A percentile compares a stretch with the other conserved stretches of the same genome.
phyloP scores from a whole-genome alignment of 2,888 invertebrate species.

The Arctia plantaginis region DNA sequence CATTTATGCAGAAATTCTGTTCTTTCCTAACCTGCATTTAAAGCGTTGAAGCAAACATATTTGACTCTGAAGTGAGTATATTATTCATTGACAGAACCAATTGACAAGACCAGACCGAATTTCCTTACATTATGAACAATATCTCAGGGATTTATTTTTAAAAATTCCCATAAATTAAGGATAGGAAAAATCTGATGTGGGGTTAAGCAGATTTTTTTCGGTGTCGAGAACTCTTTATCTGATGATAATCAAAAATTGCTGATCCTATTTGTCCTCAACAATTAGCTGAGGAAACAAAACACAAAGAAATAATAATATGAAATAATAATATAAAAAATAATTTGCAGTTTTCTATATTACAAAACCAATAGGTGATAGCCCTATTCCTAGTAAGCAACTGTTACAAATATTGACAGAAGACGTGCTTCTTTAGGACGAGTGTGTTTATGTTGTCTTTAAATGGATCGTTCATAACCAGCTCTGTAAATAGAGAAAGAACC shows the following conservation, averaged over 20 bases:
- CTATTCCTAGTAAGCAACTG: constrained; percentile 33
- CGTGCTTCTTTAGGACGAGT: constrained; percentile 30
- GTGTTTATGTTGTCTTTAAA: constrained; percentile 32
- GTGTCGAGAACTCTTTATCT: background rate
- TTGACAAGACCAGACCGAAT: too few relatives aligned
- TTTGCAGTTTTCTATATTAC: background rate
- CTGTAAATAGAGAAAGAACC: constrained; percentile 15
- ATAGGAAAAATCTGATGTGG: too few relatives aligned
- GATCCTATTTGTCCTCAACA: background rate
- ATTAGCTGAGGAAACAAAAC: background rate
- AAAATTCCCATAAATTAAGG: too few relatives aligned
- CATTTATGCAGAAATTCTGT: background rate
- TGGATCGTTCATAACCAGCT: constrained; percentile 30
- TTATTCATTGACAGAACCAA: background rate
- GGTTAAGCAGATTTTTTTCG: too few relatives aligned
- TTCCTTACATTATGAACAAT: too few relatives aligned
- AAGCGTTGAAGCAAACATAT: background rate
- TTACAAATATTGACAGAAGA: constrained; percentile 48
- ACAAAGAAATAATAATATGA: background rate
- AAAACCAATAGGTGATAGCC: background rate
- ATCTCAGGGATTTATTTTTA: too few relatives aligned
- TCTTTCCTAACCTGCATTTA: background rate
- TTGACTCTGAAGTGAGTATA: background rate
- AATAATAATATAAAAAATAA: background rate
- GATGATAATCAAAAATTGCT: background rate